Base-by-base conservation (phyloP, 2,888 invertebrate species). In the Melieria crassipennis region DNA sequence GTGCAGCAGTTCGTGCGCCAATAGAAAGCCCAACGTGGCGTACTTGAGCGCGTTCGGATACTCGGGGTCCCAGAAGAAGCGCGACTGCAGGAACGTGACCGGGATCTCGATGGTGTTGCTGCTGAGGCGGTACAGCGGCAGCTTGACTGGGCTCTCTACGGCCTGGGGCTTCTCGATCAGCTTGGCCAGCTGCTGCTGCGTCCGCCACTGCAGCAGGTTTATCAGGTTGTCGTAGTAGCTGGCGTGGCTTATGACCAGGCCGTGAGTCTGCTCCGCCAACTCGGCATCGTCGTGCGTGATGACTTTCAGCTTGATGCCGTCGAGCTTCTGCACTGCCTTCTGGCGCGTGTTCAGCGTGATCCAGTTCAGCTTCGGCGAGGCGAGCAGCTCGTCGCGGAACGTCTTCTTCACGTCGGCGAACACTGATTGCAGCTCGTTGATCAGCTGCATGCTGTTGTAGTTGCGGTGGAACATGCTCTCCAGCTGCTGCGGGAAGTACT, bases 1-100 rank as follows among this genome's bases (percentile, higher is more conserved):
- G 55, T 81, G 83, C 3, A 84, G 73, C 79, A 85, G 80, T 75
- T 85, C 82, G 13, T 84, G 82, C 0, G 84, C 85, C 5, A 85
- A 72, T 0, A 85, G 71, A 4, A 80, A 82, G 0, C 85, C 85
- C 10, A 85, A 70, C 0, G 84, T 79, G 55, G 80, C 82, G 52
- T 80, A 85, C 42, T 84, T 84, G 7, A 84, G 70, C 3, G 85
- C 79, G 63, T 78, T 79, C 0, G 85, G 84, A 74, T 85, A 85
- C 30, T 79, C 77, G 3, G 80, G 75, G 72, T 85, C 85, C 79
- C 83, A 85, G 64, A 85, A 81, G 76, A 85, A 82, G 4, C 84
- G 82, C 1, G 83, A 79, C 67, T 85, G 84, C 30, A 85, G 69
- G 13, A 85, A 81, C 0, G 81, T 83, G 50, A 83, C 77, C 0